Evolutionary conservation across 2,113 vertebrate genomes (phyloP), one percentile per base, ranked within the genome.

Genomic region (Manacus vitellinus): DNA sequence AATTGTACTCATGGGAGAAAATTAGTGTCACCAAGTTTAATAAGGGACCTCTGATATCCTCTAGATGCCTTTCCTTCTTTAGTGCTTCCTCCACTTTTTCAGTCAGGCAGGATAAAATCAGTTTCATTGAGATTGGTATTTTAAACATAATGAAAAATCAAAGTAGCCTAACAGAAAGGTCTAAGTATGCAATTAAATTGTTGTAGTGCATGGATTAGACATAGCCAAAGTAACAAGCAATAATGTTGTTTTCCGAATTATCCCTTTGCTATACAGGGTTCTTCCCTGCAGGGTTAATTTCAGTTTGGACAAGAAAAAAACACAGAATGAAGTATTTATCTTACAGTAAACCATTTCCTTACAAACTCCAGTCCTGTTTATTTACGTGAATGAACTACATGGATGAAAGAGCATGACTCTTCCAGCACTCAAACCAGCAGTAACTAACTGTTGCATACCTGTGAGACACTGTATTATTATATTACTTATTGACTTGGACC

Each of bases 1-100:
- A 98, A 97, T 97, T 98, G 92, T 92, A 66, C 94, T 95, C 96
- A 31, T 37, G 97, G 93, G 96, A 97, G 27, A 92, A 39, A n/a
- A 93, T 95, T 93, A 97, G 82, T 84, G 91, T 83, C 95, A 92
- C 70, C 58, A 88, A 87, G 70, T 86, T 97, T 97, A 97, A 94
- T 92, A 95, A 94, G 68, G 41, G 76, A 89, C 21, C 79, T 83
- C 85, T 94, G 85, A 88, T 86, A 70, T 28, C 23, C 54, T 74
- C 41, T 68, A 54, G 51, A 28, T 85, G 35, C 54, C n/a, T 94
- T 94, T 93, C 31, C 73, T 88, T 74, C 54, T 47, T 41, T 66
- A 73, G 30, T 24, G 5, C 27, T 92, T 33, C n/a, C 68, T 87
- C 58, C 39, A 49, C 70, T 94, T 94, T 92, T 95, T 78, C 78